A percentile compares a stretch with the other conserved stretches of the same genome.
These are phyloP conservation scores for Sipha flava DNA, from an alignment of 1,140 invertebrate genomes.

Conservation along the genomic window DNA sequence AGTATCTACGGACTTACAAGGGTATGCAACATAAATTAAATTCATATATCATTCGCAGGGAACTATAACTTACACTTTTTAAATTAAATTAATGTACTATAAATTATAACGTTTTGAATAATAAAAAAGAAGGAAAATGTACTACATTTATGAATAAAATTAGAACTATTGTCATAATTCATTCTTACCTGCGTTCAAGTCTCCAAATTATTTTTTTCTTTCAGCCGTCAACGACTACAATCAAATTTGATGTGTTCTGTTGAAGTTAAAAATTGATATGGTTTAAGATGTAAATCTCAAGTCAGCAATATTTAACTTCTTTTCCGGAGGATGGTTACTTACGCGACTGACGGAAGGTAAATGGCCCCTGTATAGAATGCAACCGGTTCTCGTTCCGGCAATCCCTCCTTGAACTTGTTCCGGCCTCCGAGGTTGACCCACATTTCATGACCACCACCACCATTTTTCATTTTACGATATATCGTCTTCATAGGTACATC, in stretches of 20 bases:
- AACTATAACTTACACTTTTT: too few relatives aligned
- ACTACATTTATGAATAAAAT: neutral
- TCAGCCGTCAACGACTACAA: neutral
- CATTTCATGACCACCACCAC: neutral
- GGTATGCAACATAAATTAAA: too few relatives aligned
- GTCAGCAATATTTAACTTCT: neutral
- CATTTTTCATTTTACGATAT: neutral
- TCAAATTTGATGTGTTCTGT: neutral
- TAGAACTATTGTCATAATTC: neutral
- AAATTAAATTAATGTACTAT: too few relatives aligned
- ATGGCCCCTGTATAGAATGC: constrained; percentile 18
- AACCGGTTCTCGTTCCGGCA: constrained; percentile 12
- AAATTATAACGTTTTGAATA: too few relatives aligned
- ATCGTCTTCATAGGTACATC: neutral
- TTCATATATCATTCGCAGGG: too few relatives aligned
- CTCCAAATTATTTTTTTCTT: neutral
- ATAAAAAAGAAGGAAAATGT: neutral
- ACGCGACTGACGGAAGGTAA: constrained; percentile 26
- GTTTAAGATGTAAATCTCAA: neutral
- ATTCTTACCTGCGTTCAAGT: constrained; percentile 12
- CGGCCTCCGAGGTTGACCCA: constrained; percentile 15
- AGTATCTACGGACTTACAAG: too few relatives aligned
- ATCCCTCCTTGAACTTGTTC: constrained; percentile 32
- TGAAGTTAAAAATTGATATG: neutral
- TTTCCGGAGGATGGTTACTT: neutral